A percentile compares a stretch with the other conserved stretches of the same genome.
phyloP scores from a whole-genome alignment of 2,888 invertebrate species.

The Nomada flava region DNA sequence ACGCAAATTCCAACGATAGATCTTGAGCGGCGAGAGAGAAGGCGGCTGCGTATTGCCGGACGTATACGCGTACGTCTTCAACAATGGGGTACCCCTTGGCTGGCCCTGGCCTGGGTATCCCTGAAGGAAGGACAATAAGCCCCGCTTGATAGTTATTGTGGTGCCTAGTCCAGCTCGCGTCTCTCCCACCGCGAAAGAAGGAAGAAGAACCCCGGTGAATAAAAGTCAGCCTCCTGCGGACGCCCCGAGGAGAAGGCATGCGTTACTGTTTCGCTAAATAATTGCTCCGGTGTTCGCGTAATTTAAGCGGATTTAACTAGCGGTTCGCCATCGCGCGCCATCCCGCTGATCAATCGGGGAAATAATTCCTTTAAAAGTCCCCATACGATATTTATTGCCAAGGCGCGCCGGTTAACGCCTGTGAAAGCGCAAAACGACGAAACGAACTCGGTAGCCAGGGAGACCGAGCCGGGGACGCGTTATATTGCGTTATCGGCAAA shows the following conservation, averaged over 20 bases:
- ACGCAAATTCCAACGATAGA: slow-evolving; percentile 81
- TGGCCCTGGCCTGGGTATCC: slow-evolving; percentile 66
- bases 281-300: slow-evolving; percentile 43
- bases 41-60: slow-evolving; percentile 63
- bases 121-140: slow-evolving; percentile 83
- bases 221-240: slow-evolving; percentile 40
- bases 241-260: slow-evolving; percentile 28
- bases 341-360: background rate
- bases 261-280: slow-evolving; percentile 54
- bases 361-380: slow-evolving; percentile 21
- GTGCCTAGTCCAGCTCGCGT: slow-evolving; percentile 73
- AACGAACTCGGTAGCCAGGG: background rate
- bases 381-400: slow-evolving; percentile 29
- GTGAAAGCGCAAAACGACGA: slow-evolving; percentile 5
- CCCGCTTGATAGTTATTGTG: slow-evolving; percentile 81
- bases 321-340: background rate
- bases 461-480: background rate
- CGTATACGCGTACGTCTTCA: slow-evolving; percentile 76
- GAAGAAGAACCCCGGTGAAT: slow-evolving; percentile 39
- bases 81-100: slow-evolving; percentile 76
- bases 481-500: slow-evolving; percentile 29
- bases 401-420: slow-evolving; percentile 39
- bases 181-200: slow-evolving; percentile 59
- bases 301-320: slow-evolving; percentile 45
- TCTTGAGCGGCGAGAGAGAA: slow-evolving; percentile 75